Evolutionary conservation across 1,140 invertebrate genomes (phyloP).

Genomic region (Meteorus sp.): DNA sequence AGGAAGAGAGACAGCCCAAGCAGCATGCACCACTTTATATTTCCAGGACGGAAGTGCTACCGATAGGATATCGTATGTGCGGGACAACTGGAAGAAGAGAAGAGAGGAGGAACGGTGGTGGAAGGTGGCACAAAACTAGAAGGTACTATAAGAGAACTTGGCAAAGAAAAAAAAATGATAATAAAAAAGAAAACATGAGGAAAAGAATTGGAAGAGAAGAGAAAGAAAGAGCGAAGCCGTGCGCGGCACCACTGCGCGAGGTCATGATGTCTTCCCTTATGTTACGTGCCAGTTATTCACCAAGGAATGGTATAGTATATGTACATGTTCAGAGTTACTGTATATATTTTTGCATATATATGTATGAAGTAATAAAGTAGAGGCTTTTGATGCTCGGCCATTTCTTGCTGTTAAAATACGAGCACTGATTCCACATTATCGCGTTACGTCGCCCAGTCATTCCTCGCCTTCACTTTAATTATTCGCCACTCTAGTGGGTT

Average conservation of each 20-base stretch:
- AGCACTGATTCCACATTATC: conserved; percentile 40
- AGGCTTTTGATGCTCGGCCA: conserved; percentile 8
- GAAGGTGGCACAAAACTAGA: too few species aligned
- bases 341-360: not conserved
- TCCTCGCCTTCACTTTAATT: conserved; percentile 37
- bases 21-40: conserved; percentile 28
- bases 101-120: too few species aligned
- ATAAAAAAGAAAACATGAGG: not conserved
- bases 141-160: not conserved
- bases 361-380: too few species aligned
- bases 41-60: conserved; percentile 17
- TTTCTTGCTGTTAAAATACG: conserved; percentile 35
- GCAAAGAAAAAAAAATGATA: not conserved
- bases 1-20: not conserved
- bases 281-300: conserved; percentile 2
- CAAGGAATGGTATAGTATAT: too few species aligned
- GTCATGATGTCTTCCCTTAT: not conserved
- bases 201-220: not conserved
- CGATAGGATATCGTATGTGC: conserved; percentile 25
- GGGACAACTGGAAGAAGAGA: too few species aligned
- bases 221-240: too few species aligned
- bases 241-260: too few species aligned
- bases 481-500: conserved; percentile 25
- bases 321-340: not conserved
- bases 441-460: conserved; percentile 33